Conservation (phyloP, 92 coral and sea anemone species). For the Umimayanthus kanabou region DNA sequence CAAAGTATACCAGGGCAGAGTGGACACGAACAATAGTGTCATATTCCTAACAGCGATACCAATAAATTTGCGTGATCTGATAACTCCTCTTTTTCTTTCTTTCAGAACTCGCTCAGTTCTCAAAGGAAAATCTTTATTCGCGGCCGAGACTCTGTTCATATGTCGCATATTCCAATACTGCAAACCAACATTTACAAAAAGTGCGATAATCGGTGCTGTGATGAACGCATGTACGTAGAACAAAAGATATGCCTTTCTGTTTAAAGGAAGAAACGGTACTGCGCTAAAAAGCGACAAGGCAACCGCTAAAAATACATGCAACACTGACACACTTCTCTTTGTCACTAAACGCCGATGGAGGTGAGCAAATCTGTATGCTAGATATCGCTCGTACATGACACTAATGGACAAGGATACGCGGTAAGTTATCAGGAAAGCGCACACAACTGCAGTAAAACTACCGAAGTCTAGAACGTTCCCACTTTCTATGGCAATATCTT, state of each 20-base stretch:
- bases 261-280: not conserved
- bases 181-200: not conserved
- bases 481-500: not conserved
- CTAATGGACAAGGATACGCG: constrained; percentile 14
- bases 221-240: constrained; percentile 27
- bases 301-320: constrained; percentile 3
- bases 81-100: constrained; percentile 3
- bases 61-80: constrained; percentile 34
- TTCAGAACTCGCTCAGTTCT: constrained; percentile 10
- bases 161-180: constrained; percentile 31
- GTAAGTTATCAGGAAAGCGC: constrained; percentile 28
- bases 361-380: constrained; percentile 27
- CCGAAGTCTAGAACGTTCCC: constrained; percentile 9
- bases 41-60: not conserved
- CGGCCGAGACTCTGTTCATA: constrained; percentile 15
- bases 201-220: constrained; percentile 2
- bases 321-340: not conserved
- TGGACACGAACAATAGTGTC: not conserved
- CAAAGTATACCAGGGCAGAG: constrained; percentile 31
- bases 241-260: not conserved
- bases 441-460: constrained; percentile 1
- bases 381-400: constrained; percentile 34
- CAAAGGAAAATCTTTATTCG: constrained; percentile 20
- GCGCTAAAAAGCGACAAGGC: not conserved
- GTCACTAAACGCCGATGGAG: constrained; percentile 34